Evolutionary conservation across 2,888 invertebrate genomes (phyloP).

Genomic region (Trichogramma evanescens): DNA sequence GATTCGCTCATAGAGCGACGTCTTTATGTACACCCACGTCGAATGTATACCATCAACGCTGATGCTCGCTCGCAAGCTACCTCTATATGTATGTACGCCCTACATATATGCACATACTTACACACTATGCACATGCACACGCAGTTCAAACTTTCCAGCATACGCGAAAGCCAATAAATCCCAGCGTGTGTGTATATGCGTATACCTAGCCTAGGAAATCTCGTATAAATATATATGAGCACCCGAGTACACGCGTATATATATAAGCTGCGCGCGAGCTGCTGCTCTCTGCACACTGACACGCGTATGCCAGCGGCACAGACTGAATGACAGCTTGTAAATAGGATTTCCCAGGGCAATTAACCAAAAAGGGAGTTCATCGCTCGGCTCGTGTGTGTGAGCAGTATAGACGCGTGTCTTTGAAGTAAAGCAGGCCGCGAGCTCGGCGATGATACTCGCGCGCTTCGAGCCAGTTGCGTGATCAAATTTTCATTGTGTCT

Average conservation of each 20-base stretch:
- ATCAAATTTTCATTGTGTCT: conserved; percentile 8
- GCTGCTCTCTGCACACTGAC: background rate
- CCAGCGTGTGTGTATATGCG: background rate
- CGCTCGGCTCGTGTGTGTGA: background rate
- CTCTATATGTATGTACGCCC: too few relatives aligned
- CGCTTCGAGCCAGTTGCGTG: background rate
- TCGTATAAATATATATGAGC: background rate
- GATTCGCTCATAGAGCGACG: background rate
- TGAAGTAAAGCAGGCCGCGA: too few relatives aligned
- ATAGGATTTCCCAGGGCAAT: conserved; percentile 15
- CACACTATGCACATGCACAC: too few relatives aligned
- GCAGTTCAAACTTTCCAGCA: too few relatives aligned
- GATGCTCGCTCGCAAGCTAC: too few relatives aligned
- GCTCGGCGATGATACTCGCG: too few relatives aligned
- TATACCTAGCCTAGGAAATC: conserved; percentile 4
- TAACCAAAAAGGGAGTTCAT: background rate
- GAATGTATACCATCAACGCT: too few relatives aligned
- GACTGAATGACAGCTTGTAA: conserved; percentile 17
- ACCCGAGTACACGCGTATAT: too few relatives aligned
- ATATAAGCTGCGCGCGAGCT: background rate
- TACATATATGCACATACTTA: too few relatives aligned
- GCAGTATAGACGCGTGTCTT: conserved; percentile 12
- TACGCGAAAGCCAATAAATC: conserved; percentile 19
- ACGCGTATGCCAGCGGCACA: background rate
- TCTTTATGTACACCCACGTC: too few relatives aligned